phyloP scores from a whole-genome alignment of 1,140 invertebrate species.

The Heliconius eleuchia region DNA sequence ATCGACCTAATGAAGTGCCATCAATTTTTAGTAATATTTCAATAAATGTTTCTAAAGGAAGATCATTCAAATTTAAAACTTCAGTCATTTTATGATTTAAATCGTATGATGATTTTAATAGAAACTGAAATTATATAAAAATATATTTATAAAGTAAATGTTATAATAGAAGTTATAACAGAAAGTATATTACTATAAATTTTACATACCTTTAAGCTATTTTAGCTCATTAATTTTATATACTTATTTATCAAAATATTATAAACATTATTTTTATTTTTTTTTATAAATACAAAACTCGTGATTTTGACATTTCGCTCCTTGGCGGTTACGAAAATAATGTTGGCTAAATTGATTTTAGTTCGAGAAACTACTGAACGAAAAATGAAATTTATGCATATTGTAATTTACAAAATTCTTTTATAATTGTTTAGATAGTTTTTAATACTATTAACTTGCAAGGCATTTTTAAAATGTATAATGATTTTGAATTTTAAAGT shows the following conservation, averaged over 20 bases:
- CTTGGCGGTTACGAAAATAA: conserved; percentile 19
- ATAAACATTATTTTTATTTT: conserved; percentile 8
- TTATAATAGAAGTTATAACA: too few species aligned
- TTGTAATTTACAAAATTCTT: too few species aligned
- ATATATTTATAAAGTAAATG: too few species aligned
- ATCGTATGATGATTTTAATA: background rate
- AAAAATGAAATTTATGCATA: background rate
- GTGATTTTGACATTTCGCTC: conserved; percentile 56
- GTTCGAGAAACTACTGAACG: background rate
- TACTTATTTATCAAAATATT: background rate
- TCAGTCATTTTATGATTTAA: conserved; percentile 20
- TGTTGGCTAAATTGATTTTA: conserved; percentile 21
- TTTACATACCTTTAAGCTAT: background rate
- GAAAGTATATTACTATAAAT: background rate
- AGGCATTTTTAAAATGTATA: too few species aligned
- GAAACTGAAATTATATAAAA: background rate
- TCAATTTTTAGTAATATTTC: conserved; percentile 66
- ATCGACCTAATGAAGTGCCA: conserved; percentile 57
- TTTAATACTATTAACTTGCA: too few species aligned
- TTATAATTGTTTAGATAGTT: too few species aligned
- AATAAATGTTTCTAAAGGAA: conserved; percentile 66
- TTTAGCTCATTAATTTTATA: background rate
- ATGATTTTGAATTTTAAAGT: too few species aligned
- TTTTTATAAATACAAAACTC: conserved; percentile 40
- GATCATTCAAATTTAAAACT: conserved; percentile 43